phyloP scores from a whole-genome alignment of 2,113 vertebrate genomes.

The Nesoenas mayeri region DNA sequence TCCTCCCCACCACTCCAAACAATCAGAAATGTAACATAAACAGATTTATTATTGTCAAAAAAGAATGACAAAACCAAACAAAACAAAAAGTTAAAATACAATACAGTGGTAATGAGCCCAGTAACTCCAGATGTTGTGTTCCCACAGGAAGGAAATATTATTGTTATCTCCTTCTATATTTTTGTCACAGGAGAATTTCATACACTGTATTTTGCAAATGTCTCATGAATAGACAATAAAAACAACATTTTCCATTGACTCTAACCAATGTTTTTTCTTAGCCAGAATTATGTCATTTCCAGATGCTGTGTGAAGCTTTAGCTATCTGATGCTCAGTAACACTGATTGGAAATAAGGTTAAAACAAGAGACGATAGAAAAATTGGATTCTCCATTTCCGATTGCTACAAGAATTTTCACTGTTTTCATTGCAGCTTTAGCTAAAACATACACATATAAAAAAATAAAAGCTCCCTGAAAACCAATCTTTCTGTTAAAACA shows the following conservation, averaged over 20 bases:
- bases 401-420: background rate
- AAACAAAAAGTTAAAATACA: background rate
- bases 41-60: background rate
- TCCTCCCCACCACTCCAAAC: accelerated
- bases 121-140: background rate
- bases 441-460: background rate
- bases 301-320: background rate
- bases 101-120: background rate
- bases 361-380: background rate
- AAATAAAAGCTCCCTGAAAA: background rate
- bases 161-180: background rate
- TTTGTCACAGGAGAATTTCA: background rate
- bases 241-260: background rate
- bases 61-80: background rate
- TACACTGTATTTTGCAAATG: background rate
- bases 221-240: background rate
- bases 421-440: background rate
- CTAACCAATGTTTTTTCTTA: background rate
- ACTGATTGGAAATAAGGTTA: background rate
- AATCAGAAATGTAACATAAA: background rate
- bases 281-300: background rate
- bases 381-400: background rate
- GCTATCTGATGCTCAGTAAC: background rate
- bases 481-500: background rate
- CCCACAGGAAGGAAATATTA: background rate